Base-by-base conservation (phyloP, 2,113 vertebrate genomes). In the Eulemur rufifrons region DNA sequence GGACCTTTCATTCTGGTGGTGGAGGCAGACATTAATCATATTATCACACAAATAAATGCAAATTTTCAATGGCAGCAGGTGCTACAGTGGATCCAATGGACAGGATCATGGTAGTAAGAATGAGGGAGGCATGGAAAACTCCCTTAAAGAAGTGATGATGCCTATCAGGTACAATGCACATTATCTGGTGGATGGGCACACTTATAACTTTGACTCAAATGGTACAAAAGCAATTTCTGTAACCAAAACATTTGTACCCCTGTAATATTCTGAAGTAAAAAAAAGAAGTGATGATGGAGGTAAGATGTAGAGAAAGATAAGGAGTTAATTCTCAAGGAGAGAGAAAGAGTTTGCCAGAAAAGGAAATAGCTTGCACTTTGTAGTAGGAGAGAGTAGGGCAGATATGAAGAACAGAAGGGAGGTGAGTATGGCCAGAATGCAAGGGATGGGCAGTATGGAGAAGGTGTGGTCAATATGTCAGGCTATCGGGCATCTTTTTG, bases 351-450 rank as follows among this genome's bases (percentile, higher is more conserved):
- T 76, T 92, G 4, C 50, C 37, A 77, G 17, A 47, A 82, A 92
- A 86, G 18, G 32, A 88, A 94, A 85, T 64, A 50, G 27, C 63
- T 93, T 91, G 25, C 4, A 45, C 5, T 50, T 84, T 92, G 37
- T 73, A 86, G 8, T 83, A 94, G 56, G 52, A 82, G 29, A 14
- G 17, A 94, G 5, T 77, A 59, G 29, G 15, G 6, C 20, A 95
- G 63, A 94, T 94, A 50, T 56, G 69, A 95, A 95, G 39, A 91
- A 86, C 18, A 84, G 29, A 90, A 74, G 29, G 74, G 45, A 78
- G 39, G 4, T 86, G 32, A 66, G 25, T 77, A 18, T 84, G 27
- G 9, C 59, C 71, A 94, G 37, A 78, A 25, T 88, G 14, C n/a
- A 87, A 71, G 56, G 25, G 86, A 77, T 86, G 37, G 77, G 47